These are phyloP conservation scores for Brachyptera risi DNA, from an alignment of 2,888 invertebrate species.

Conservation along the genomic window DNA sequence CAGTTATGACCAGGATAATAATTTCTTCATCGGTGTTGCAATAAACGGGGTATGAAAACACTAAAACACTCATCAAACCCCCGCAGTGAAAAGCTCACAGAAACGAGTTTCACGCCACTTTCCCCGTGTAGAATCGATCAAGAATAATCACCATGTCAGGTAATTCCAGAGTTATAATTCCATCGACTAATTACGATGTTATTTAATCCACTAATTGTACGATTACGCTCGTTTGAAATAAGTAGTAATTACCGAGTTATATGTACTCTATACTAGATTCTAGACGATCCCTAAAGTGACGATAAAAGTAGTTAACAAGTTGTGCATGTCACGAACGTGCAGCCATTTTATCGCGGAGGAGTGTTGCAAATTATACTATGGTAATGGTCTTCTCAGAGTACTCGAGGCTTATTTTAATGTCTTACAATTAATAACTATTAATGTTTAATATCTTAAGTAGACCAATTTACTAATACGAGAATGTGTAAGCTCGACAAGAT, in stretches of 20 bases:
- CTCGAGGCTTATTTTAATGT: constrained; percentile 16
- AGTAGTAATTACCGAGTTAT: not conserved
- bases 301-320: constrained; percentile 12
- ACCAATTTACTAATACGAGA: constrained; percentile 2
- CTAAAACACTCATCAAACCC: too few species aligned
- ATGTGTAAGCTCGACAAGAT: constrained; percentile 10
- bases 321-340: not conserved
- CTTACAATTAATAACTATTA: constrained; percentile 21
- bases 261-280: too few species aligned
- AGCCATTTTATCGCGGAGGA: not conserved
- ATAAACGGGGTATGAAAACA: too few species aligned
- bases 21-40: too few species aligned
- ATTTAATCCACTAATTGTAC: constrained; percentile 6
- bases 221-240: constrained; percentile 1
- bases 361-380: constrained; percentile 14
- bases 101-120: too few species aligned
- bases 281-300: too few species aligned
- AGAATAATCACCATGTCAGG: too few species aligned
- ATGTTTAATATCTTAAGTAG: constrained; percentile 13
- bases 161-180: too few species aligned
- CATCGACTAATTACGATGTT: not conserved
- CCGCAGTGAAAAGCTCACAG: too few species aligned
- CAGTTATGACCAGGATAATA: too few species aligned
- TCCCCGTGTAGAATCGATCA: too few species aligned
- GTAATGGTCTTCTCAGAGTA: constrained; percentile 5